These are phyloP conservation scores for Chaetophractus vellerosus DNA, from an alignment of 2,797 vertebrate genomes.

Conservation along the genomic window DNA sequence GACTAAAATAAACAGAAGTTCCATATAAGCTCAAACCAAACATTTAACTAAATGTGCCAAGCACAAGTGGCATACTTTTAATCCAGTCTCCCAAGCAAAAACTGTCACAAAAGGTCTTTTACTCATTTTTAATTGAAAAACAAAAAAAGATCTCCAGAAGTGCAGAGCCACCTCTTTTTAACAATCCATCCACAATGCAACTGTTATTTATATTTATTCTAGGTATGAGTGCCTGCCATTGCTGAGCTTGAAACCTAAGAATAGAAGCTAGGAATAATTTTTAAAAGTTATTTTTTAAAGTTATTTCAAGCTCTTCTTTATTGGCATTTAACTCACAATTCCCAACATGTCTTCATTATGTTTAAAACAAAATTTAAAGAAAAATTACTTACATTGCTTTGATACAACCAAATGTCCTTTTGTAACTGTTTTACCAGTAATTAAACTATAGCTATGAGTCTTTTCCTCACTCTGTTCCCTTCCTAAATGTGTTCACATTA, in stretches of 20 bases:
- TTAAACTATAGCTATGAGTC: neutral
- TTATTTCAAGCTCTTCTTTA: neutral
- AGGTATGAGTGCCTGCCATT: neutral
- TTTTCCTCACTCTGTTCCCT: neutral
- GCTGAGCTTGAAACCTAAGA: neutral
- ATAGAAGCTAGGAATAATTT: neutral
- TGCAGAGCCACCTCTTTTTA: neutral
- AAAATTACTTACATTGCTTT: neutral
- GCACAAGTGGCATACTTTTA: conserved; percentile 60
- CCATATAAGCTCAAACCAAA: conserved; percentile 66
- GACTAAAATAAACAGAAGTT: conserved; percentile 62
- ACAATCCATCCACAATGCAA: neutral
- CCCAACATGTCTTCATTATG: neutral
- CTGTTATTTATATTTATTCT: neutral
- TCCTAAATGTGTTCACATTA: neutral
- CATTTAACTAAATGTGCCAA: conserved; percentile 75
- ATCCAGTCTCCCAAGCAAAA: conserved; percentile 65
- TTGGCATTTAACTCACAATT: neutral
- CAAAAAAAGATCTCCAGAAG: neutral
- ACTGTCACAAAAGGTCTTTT: conserved; percentile 59
- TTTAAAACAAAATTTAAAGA: conserved; percentile 26
- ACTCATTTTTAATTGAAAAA: conserved; percentile 53
- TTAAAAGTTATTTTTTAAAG: neutral
- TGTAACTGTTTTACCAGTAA: neutral
- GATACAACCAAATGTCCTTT: neutral